These are phyloP conservation scores for Callyntrura sp. DNA, from an alignment of 2,888 invertebrate species.

Conservation along the genomic window DNA sequence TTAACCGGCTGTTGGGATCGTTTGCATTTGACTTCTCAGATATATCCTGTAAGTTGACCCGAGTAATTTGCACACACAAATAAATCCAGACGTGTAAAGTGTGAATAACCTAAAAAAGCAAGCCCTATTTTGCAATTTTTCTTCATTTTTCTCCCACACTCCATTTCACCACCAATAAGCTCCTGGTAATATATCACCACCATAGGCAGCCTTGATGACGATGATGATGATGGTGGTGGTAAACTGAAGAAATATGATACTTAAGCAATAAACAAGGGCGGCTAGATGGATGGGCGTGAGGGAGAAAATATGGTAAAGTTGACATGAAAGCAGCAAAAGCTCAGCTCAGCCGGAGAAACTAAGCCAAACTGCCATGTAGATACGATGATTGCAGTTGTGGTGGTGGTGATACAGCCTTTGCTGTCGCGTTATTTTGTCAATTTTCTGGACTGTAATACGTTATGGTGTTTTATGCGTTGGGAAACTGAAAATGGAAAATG, in stretches of 20 bases:
- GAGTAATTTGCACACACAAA: too few species aligned
- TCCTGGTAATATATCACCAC: not conserved
- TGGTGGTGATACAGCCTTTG: too few species aligned
- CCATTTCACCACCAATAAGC: conserved; percentile 12
- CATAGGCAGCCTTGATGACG: not conserved
- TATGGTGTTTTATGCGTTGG: not conserved
- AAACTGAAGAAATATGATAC: too few species aligned
- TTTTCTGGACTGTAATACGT: conserved; percentile 5
- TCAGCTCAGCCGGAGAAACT: not conserved
- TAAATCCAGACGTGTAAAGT: not conserved
- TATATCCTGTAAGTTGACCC: too few species aligned
- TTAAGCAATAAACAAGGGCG: too few species aligned
- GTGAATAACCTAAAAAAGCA: not conserved
- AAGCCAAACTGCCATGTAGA: not conserved
- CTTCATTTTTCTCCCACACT: conserved; percentile 10
- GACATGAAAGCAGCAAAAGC: not conserved
- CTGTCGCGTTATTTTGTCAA: conserved; percentile 35
- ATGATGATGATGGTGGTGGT: too few species aligned
- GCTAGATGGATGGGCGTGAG: too few species aligned
- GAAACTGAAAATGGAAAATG: not conserved
- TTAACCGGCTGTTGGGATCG: too few species aligned
- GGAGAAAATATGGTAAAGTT: not conserved
- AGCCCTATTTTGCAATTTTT: conserved; percentile 22
- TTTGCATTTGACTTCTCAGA: too few species aligned
- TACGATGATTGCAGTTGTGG: not conserved